Conservation (phyloP, 2,797 vertebrate species). For the Steatocranus sp. region DNA sequence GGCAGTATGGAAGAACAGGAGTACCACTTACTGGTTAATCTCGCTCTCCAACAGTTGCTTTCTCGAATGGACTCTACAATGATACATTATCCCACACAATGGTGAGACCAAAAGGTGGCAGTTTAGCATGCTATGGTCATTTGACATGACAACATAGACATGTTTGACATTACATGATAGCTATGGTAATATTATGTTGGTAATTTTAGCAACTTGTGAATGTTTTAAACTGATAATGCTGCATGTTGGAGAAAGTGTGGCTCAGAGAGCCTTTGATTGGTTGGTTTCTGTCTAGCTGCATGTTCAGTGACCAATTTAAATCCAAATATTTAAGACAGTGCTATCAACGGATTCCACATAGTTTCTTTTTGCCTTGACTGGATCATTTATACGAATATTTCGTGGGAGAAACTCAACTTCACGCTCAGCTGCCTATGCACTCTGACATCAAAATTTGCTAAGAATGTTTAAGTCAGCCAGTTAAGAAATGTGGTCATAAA, state of each 20-base stretch:
- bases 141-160: background rate
- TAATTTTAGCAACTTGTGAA: background rate
- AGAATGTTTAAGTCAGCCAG: background rate
- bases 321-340: background rate
- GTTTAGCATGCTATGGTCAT: background rate
- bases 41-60: background rate
- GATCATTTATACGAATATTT: background rate
- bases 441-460: background rate
- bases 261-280: background rate
- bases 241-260: background rate
- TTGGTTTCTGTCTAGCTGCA: background rate
- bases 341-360: background rate
- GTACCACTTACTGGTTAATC: background rate
- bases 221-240: background rate
- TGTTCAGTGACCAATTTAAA: background rate
- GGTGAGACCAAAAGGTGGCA: accelerated
- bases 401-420: accelerated
- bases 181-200: background rate
- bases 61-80: background rate
- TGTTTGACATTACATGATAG: background rate
- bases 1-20: background rate
- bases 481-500: background rate
- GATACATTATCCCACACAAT: background rate
- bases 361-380: background rate
- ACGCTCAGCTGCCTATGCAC: too few species aligned